Percentiles rank a stretch among this genome's conserved stretches.
Evolutionary conservation across 2,888 invertebrate species (phyloP).

Genomic region (Mesodorylaimus sp.): DNA sequence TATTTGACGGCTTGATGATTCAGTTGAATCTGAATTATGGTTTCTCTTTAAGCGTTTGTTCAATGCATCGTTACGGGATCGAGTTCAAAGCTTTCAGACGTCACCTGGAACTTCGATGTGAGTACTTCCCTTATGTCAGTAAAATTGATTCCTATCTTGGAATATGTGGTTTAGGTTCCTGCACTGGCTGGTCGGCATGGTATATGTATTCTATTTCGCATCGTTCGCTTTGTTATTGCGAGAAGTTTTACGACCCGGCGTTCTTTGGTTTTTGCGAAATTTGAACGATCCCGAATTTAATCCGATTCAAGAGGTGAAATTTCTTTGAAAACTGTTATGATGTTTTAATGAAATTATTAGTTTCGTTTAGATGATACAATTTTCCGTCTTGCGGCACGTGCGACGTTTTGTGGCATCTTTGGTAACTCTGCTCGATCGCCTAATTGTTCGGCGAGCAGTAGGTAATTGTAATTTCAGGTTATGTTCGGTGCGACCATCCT

Average conservation of each 20-base stretch:
- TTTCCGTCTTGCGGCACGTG: conserved; percentile 74
- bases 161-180: too few relatives aligned
- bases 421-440: conserved; percentile 42
- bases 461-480: conserved; percentile 17
- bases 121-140: too few relatives aligned
- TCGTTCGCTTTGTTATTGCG: conserved; percentile 76
- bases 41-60: conserved; percentile 32
- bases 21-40: conserved; percentile 53
- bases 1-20: too few relatives aligned
- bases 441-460: neutral
- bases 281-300: conserved; percentile 97
- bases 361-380: conserved; percentile 69
- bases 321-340: neutral
- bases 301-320: conserved; percentile 64
- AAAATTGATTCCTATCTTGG: too few relatives aligned
- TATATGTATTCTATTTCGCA: conserved; percentile 94
- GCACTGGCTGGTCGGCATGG: conserved; percentile 98
- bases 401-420: conserved; percentile 75
- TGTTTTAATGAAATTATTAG: too few relatives aligned
- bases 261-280: conserved; percentile 91
- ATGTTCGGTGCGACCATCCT: conserved; percentile 80
- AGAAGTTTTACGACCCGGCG: conserved; percentile 85
- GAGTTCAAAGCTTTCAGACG: conserved; percentile 64
- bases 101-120: conserved; percentile 78
- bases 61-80: conserved; percentile 55